Conservation (phyloP, 2,888 invertebrate genomes). For the Pammene fasciana region DNA sequence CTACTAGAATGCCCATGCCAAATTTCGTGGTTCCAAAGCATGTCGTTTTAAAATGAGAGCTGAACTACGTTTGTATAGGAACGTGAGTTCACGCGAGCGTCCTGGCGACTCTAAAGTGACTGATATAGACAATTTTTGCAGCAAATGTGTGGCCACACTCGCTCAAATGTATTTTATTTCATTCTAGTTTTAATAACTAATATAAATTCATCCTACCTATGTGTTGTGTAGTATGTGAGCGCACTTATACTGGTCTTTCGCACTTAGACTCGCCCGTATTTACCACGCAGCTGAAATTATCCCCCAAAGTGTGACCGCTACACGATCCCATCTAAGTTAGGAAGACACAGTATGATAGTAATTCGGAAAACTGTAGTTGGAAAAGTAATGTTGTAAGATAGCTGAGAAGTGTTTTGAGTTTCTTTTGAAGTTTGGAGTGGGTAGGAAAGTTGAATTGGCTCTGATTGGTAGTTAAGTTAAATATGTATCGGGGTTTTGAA, state of each 20-base stretch:
- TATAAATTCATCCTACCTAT: background rate
- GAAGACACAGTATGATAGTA: background rate
- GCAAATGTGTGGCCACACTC: no score
- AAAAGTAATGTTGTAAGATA: constrained; percentile 22
- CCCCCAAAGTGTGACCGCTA: constrained; percentile 1
- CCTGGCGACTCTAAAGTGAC: no score
- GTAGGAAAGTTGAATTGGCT: background rate
- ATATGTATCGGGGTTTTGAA: constrained; percentile 12
- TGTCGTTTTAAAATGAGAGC: no score
- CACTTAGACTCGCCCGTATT: background rate
- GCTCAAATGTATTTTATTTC: no score
- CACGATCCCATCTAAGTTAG: background rate
- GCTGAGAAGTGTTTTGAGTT: constrained; percentile 13
- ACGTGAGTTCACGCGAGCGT: no score
- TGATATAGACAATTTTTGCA: no score
- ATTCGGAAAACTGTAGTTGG: constrained; percentile 28
- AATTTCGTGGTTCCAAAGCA: no score
- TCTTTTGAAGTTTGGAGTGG: constrained; percentile 25
- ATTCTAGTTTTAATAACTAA: no score
- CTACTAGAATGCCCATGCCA: no score
- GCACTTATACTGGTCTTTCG: no score
- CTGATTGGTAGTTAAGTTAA: constrained; percentile 6
- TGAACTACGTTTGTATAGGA: no score
- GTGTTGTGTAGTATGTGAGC: no score
- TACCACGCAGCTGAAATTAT: background rate